These are phyloP conservation scores for Cryptocephalus moraei DNA, from an alignment of 2,888 invertebrate genomes.

Conservation along the genomic window DNA sequence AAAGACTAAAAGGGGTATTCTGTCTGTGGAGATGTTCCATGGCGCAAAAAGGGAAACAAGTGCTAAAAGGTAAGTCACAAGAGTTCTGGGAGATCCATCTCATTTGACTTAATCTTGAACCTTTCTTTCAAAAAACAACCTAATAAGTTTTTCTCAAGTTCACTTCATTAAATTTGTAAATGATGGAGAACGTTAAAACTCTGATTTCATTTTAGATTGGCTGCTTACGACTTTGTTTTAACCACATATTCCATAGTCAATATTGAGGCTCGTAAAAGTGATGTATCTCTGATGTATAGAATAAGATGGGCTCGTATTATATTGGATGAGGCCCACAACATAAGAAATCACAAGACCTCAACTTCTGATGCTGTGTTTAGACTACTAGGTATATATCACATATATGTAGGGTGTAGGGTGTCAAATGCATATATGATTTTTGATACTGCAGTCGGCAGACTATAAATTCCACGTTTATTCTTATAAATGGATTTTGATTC, in stretches of 20 bases:
- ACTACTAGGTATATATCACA: constrained; percentile 37
- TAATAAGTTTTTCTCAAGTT: too few species aligned
- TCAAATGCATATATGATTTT: too few species aligned
- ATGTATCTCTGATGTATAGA: constrained; percentile 49
- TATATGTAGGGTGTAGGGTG: too few species aligned
- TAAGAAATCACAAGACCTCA: constrained; percentile 77
- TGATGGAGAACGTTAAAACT: constrained; percentile 9
- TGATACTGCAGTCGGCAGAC: too few species aligned
- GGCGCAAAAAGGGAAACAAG: constrained; percentile 62
- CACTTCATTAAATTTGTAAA: background rate
- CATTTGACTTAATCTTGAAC: too few species aligned
- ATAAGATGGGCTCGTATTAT: constrained; percentile 80
- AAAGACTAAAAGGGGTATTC: constrained; percentile 48
- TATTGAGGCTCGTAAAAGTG: constrained; percentile 44
- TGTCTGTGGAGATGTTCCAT: constrained; percentile 67
- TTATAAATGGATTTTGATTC: too few species aligned
- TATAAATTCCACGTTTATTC: too few species aligned
- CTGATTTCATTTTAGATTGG: constrained; percentile 38
- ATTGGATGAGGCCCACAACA: constrained; percentile 88
- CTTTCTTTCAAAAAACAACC: too few species aligned
- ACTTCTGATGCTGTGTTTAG: constrained; percentile 62
- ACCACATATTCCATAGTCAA: constrained; percentile 77
- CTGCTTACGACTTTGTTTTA: constrained; percentile 69
- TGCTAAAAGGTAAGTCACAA: constrained; percentile 35
- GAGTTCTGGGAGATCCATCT: too few species aligned